Conservation (phyloP, 2,113 vertebrate species). For the Clarias batrachus region DNA sequence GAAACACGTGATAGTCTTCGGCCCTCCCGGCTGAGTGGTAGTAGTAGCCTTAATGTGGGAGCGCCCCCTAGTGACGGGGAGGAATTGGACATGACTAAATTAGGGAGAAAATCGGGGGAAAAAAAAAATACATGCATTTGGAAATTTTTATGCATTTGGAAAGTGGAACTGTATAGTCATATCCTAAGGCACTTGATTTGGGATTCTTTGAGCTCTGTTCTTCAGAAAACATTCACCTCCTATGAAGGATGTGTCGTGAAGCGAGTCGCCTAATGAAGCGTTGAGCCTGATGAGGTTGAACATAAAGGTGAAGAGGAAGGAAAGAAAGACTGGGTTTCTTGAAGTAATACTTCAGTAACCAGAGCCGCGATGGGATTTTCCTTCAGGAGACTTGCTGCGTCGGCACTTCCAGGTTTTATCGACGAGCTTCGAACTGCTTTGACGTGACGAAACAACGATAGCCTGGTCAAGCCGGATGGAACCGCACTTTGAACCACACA, state of each 20-base stretch:
- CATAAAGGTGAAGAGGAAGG: conserved; percentile 2
- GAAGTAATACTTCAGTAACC: conserved; percentile 48
- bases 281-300: not conserved
- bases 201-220: conserved; percentile 19
- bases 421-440: not conserved
- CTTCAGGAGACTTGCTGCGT: not conserved
- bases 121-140: no score
- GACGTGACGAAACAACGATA: not conserved
- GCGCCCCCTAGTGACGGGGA: no score
- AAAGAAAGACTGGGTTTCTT: conserved; percentile 22
- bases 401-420: not conserved
- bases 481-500: conserved; percentile 67
- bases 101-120: no score
- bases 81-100: no score
- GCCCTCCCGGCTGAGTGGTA: no score
- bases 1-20: no score
- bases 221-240: conserved; percentile 25
- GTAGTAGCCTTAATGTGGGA: no score
- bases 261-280: not conserved
- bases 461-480: conserved; percentile 28
- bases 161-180: no score
- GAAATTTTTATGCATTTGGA: no score
- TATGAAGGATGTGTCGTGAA: not conserved
- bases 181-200: no score
- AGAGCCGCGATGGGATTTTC: not conserved